phyloP scores from a whole-genome alignment of 2,113 vertebrate genomes.

The Nothocercus nigrocapillus region DNA sequence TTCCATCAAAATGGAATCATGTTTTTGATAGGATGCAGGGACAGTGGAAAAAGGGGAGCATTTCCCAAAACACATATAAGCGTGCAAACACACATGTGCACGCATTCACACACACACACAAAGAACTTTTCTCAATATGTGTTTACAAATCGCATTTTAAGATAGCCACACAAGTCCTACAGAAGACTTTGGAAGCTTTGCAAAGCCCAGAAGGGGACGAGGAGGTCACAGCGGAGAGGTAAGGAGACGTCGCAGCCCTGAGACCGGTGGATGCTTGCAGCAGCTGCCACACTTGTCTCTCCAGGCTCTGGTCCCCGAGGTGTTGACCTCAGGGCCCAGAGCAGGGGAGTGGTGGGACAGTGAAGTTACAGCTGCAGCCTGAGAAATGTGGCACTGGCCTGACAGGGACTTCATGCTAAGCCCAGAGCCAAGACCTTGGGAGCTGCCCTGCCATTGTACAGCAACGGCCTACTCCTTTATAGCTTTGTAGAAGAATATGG shows the following conservation, averaged over 20 bases:
- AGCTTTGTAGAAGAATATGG: background rate
- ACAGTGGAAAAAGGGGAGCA: background rate
- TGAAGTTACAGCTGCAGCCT: no score
- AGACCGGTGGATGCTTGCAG: no score
- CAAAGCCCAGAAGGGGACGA: background rate
- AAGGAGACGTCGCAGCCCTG: background rate
- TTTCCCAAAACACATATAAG: rapidly evolving
- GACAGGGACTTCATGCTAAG: no score
- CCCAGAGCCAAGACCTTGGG: no score
- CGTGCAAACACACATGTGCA: background rate
- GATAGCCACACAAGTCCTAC: background rate
- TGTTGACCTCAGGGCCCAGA: no score
- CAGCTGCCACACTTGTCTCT: no score
- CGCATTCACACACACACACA: background rate
- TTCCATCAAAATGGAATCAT: background rate
- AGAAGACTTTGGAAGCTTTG: background rate
- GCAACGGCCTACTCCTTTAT: background rate
- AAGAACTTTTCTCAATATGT: rapidly evolving
- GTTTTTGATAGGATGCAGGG: background rate
- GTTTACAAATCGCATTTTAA: background rate
- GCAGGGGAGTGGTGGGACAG: no score
- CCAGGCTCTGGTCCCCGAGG: no score
- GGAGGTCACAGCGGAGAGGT: background rate
- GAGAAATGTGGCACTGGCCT: no score
- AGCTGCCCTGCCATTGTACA: no score